phyloP scores from a whole-genome alignment of 1,140 invertebrate genomes.

The Cherax destructor region DNA sequence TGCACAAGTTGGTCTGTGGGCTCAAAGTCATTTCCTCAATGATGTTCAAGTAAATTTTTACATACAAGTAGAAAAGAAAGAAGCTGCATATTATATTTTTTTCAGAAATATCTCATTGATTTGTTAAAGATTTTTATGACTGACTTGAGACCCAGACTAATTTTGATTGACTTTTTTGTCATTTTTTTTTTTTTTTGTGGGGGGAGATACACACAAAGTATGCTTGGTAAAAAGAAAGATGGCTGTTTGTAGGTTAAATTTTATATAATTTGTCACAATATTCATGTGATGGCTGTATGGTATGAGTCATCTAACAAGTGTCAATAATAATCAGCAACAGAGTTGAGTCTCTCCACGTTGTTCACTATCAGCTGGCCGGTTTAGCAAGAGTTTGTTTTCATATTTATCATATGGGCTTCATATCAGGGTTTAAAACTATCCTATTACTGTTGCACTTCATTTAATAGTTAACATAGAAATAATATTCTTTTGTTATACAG shows the following conservation, averaged over 20 bases:
- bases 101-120: neutral
- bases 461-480: neutral
- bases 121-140: neutral
- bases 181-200: neutral
- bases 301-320: slow-evolving; percentile 13
- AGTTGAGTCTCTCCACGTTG: slow-evolving; percentile 61
- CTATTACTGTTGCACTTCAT: slow-evolving; percentile 42
- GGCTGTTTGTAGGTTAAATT: neutral
- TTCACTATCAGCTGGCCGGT: slow-evolving; percentile 3
- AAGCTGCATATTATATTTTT: neutral
- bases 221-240: slow-evolving; percentile 18
- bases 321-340: slow-evolving; percentile 42
- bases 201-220: neutral
- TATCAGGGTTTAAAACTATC: slow-evolving; percentile 30
- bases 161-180: slow-evolving; percentile 31
- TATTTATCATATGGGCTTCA: slow-evolving; percentile 45
- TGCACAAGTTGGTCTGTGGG: slow-evolving; percentile 7
- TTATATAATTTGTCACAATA: neutral
- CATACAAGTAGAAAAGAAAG: neutral
- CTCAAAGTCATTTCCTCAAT: slow-evolving; percentile 9
- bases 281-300: slow-evolving; percentile 16
- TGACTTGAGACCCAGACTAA: slow-evolving; percentile 36
- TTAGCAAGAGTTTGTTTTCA: slow-evolving; percentile 5
- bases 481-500: neutral
- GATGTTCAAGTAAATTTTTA: neutral